A percentile compares a stretch with the other conserved stretches of the same genome.
Conservation (phyloP, 1,140 invertebrate species). For the Drosophila virilis region DNA sequence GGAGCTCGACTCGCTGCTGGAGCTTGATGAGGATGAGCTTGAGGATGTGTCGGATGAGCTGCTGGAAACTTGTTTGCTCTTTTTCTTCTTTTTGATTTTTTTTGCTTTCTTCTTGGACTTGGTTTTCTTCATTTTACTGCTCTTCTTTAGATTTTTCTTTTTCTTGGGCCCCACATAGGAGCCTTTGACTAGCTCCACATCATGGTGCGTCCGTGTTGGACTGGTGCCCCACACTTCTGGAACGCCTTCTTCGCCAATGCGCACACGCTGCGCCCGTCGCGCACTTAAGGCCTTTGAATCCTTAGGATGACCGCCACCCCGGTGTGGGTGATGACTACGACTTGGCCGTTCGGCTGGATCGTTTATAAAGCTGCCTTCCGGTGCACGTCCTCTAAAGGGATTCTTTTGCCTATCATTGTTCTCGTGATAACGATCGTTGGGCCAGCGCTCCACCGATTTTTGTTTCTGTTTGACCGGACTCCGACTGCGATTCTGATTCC, state of each 20-base stretch:
- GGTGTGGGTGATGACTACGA: conserved; percentile 33
- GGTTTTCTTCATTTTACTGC: conserved; percentile 86
- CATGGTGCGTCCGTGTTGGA: conserved; percentile 86
- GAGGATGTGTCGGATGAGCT: conserved; percentile 63
- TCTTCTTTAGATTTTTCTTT: conserved; percentile 85
- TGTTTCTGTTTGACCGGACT: conserved; percentile 16
- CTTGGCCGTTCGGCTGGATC: conserved; percentile 53
- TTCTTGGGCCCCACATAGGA: conserved; percentile 85
- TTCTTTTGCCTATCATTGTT: conserved; percentile 62
- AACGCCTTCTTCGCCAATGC: conserved; percentile 89
- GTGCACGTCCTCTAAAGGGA: conserved; percentile 61
- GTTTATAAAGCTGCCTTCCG: conserved; percentile 64
- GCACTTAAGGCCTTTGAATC: conserved; percentile 86
- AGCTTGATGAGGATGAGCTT: conserved; percentile 46
- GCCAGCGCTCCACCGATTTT: conserved; percentile 80
- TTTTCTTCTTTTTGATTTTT: conserved; percentile 85
- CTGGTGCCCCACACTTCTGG: conserved; percentile 90
- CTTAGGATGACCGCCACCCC: conserved; percentile 35
- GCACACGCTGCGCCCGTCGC: conserved; percentile 89
- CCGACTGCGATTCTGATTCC: conserved; percentile 16
- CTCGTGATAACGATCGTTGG: conserved; percentile 81
- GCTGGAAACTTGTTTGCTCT: conserved; percentile 76
- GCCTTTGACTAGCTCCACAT: conserved; percentile 72
- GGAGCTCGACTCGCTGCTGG: conserved; percentile 52
- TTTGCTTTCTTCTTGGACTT: conserved; percentile 85